These are phyloP conservation scores for Hylaeus volcanicus DNA, from an alignment of 1,140 invertebrate genomes.

Conservation along the genomic window DNA sequence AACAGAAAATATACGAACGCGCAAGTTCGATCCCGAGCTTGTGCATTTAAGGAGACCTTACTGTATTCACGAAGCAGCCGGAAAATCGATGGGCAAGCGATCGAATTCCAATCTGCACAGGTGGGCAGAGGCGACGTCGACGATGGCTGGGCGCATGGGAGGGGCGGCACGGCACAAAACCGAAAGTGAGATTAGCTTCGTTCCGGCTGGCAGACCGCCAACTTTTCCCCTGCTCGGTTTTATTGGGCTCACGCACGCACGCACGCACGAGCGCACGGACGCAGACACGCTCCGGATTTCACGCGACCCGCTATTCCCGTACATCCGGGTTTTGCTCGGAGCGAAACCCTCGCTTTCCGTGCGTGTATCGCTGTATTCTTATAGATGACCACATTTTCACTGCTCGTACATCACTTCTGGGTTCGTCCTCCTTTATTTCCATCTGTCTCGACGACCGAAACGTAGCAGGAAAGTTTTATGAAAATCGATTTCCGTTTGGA, in stretches of 20 bases:
- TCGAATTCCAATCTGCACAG: slow-evolving; percentile 67
- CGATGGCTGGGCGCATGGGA: background rate
- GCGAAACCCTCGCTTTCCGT: background rate
- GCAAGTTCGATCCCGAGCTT: too few relatives aligned
- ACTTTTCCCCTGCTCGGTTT: slow-evolving; percentile 59
- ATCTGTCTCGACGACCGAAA: too few relatives aligned
- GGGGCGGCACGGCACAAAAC: slow-evolving; percentile 58
- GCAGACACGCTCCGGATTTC: slow-evolving; percentile 64
- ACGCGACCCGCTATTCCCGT: slow-evolving; percentile 70
- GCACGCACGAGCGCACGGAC: slow-evolving; percentile 43
- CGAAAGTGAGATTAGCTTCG: slow-evolving; percentile 73
- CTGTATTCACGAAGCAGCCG: background rate
- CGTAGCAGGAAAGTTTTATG: too few relatives aligned
- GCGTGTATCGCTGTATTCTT: slow-evolving; percentile 16
- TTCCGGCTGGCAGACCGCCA: slow-evolving; percentile 68
- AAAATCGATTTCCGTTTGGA: too few relatives aligned
- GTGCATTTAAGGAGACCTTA: too few relatives aligned
- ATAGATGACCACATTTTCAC: slow-evolving; percentile 7
- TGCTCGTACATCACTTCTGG: too few relatives aligned
- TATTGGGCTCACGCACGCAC: slow-evolving; percentile 51
- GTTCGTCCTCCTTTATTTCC: too few relatives aligned
- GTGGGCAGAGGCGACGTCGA: slow-evolving; percentile 44
- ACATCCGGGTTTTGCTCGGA: slow-evolving; percentile 72
- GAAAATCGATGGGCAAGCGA: slow-evolving; percentile 43
- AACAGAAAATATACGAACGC: too few relatives aligned